Evolutionary conservation across 1,140 invertebrate genomes (phyloP).

Genomic region (Temnothorax longispinosus): DNA sequence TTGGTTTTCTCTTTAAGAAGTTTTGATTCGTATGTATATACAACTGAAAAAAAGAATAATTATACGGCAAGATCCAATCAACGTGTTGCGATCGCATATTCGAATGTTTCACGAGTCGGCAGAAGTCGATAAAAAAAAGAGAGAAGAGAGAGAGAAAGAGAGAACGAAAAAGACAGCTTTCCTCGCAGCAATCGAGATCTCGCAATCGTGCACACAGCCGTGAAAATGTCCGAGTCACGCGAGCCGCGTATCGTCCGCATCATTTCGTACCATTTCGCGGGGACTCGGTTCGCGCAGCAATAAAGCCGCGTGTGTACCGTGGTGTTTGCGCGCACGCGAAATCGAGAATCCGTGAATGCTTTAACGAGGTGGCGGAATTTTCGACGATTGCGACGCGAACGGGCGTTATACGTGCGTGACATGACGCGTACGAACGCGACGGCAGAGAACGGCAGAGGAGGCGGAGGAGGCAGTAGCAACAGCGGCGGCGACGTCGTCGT

Average conservation of each 20-base stretch:
- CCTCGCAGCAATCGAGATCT: slow-evolving; percentile 31
- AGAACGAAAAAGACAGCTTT: slow-evolving; percentile 20
- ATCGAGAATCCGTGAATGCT: not conserved
- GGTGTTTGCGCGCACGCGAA: not conserved
- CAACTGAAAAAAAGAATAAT: not conserved
- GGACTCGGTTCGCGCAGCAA: not conserved
- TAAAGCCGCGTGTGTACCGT: not conserved
- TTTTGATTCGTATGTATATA: not conserved
- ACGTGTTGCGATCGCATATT: not conserved
- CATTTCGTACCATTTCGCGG: slow-evolving; percentile 12
- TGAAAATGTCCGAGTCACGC: slow-evolving; percentile 59
- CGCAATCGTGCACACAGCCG: slow-evolving; percentile 23
- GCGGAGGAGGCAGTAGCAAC: not conserved
- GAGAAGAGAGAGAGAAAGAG: not conserved
- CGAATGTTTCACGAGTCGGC: slow-evolving; percentile 24
- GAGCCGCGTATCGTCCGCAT: slow-evolving; percentile 23
- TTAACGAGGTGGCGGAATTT: not conserved
- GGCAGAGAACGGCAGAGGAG: not conserved
- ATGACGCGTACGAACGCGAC: slow-evolving; percentile 50
- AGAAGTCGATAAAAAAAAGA: not conserved
- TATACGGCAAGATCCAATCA: not conserved
- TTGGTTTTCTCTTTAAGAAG: not conserved
- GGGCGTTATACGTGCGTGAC: not conserved
- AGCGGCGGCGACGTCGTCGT: not conserved
- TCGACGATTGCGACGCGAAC: not conserved